Conservation (phyloP, 2,113 vertebrate genomes). For the Pelvicachromis taeniatus region DNA sequence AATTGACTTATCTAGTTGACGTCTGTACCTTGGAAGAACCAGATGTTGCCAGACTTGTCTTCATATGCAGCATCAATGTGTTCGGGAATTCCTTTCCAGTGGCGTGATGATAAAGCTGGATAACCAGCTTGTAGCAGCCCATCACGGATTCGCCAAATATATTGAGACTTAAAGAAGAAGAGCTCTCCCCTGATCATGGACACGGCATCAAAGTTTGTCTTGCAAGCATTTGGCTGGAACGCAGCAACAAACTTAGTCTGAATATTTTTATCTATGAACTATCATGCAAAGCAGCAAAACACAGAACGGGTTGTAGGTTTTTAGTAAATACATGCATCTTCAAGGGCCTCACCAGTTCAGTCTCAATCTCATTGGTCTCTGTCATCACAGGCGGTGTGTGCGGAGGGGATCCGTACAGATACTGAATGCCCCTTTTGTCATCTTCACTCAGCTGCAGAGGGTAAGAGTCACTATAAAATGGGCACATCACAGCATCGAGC, state of each 20-base stretch:
- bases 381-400: not conserved
- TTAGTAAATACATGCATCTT: not conserved
- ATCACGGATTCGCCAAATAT: slow-evolving; percentile 85
- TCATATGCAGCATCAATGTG: slow-evolving; percentile 85
- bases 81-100: slow-evolving; percentile 88
- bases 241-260: not conserved
- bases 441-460: slow-evolving; percentile 83
- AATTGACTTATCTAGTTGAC: not conserved
- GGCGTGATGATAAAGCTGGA: slow-evolving; percentile 84
- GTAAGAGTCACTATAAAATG: slow-evolving; percentile 88
- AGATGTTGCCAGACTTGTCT: slow-evolving; percentile 88
- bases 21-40: slow-evolving; percentile 87
- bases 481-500: slow-evolving; percentile 87
- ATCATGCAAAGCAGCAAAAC: not conserved
- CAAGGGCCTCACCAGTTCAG: slow-evolving; percentile 13
- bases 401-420: slow-evolving; percentile 78
- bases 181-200: slow-evolving; percentile 91
- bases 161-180: slow-evolving; percentile 89
- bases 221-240: slow-evolving; percentile 78
- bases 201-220: slow-evolving; percentile 81
- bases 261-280: not conserved
- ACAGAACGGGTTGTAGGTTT: not conserved
- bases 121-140: slow-evolving; percentile 83
- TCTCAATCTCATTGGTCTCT: slow-evolving; percentile 67
- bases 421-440: slow-evolving; percentile 86